These are phyloP conservation scores for Glandiceps talaboti DNA, from an alignment of 53 echinoderm and acorn worm genomes.

Conservation along the genomic window DNA sequence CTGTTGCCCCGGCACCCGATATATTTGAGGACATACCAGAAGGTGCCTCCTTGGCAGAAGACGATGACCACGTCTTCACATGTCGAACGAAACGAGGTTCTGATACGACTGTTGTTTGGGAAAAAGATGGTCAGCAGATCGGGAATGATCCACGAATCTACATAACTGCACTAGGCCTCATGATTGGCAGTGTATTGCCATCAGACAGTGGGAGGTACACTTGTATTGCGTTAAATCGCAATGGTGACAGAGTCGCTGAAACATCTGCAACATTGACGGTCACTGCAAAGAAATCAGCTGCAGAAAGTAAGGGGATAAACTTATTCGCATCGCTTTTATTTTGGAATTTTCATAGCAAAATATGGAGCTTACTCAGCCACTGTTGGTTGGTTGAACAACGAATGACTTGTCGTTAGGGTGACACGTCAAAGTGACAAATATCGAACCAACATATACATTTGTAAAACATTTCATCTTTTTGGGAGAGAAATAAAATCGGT, in stretches of 20 bases:
- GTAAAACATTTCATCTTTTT: no score
- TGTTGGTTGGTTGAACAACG: no score
- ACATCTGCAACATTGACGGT: slow-evolving; percentile 36
- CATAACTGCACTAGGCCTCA: slow-evolving; percentile 18
- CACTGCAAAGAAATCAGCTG: slow-evolving; percentile 10
- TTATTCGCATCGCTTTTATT: no score
- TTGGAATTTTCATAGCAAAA: no score
- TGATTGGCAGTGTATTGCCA: slow-evolving; percentile 21
- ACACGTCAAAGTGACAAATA: no score
- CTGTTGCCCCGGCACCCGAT: no score
- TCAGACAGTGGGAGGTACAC: slow-evolving; percentile 44
- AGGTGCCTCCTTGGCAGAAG: slow-evolving; percentile 27
- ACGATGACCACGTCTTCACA: slow-evolving; percentile 32
- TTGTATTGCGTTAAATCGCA: slow-evolving; percentile 21
- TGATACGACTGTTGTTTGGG: slow-evolving; percentile 16
- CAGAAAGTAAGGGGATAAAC: slow-evolving; percentile 57
- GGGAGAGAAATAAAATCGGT: no score
- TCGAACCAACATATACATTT: no score
- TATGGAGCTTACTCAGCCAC: no score
- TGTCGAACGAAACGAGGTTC: slow-evolving; percentile 16
- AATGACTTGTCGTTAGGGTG: no score
- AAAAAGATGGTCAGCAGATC: slow-evolving; percentile 33
- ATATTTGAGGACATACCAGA: slow-evolving; percentile 32
- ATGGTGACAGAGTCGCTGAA: slow-evolving; percentile 8
- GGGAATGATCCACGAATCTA: background rate